A percentile compares a stretch with the other conserved stretches of the same genome.
Evolutionary conservation across 2,888 invertebrate species (phyloP).

Genomic region (Marronus borbonicus): DNA sequence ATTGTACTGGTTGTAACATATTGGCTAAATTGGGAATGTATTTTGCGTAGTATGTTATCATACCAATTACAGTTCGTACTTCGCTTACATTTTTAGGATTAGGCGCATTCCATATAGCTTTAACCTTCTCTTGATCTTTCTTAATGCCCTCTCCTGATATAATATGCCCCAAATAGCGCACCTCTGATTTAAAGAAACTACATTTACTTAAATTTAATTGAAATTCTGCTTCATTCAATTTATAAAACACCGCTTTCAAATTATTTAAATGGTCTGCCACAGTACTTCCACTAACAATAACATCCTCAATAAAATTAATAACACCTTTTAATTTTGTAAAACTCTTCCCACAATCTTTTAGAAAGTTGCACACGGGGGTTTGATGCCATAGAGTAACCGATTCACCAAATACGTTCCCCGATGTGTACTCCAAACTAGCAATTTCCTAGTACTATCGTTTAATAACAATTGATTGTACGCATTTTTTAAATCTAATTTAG

Average conservation of each 20-base stretch:
- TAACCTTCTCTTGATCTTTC: too few relatives aligned
- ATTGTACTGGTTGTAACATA: too few relatives aligned
- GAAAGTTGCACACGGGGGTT: neutral
- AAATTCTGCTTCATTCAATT: neutral
- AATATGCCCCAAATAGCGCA: neutral
- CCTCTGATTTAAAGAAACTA: neutral
- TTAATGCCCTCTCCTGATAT: neutral
- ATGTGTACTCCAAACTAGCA: neutral
- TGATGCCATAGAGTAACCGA: neutral
- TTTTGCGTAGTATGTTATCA: too few relatives aligned
- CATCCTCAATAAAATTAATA: too few relatives aligned
- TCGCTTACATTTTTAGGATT: too few relatives aligned
- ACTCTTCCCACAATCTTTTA: neutral
- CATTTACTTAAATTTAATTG: neutral
- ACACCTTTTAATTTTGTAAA: too few relatives aligned
- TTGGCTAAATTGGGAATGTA: too few relatives aligned
- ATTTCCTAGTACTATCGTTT: neutral
- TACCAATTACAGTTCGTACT: too few relatives aligned
- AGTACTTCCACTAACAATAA: too few relatives aligned
- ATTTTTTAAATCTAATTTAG: neutral
- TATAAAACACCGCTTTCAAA: neutral
- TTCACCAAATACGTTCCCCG: neutral
- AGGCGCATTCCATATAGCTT: too few relatives aligned
- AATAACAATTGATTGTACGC: neutral
- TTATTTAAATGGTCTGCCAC: neutral